Evolutionary conservation across 2,797 vertebrate genomes (phyloP), one percentile per base, ranked within the genome.

Genomic region (Amazona finschi): DNA sequence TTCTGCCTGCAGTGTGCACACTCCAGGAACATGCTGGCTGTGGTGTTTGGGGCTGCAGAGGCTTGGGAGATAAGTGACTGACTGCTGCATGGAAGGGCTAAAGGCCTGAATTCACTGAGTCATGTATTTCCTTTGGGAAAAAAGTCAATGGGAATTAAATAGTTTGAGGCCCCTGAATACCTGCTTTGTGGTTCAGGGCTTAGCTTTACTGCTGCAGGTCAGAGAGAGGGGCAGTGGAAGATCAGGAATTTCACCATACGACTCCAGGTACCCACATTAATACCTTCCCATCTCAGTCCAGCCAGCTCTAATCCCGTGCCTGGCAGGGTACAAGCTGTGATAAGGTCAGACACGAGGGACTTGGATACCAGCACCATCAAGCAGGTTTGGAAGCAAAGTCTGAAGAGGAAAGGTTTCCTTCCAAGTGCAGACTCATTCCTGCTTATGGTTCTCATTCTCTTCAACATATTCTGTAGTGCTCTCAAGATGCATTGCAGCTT

Each of bases 121-220:
- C 65, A 5, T 91, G 93, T 74, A 67, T 83, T 92, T 89, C 75
- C 79, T 94, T 95, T 85, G 91, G 85, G 89, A 87, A 91, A 55
- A 4, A 73, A 72, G 58, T 94, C 89, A 77, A 15, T 94, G 73
- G 65, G 95, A 96, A 96, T 92, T 78, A 92, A 95, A 83, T 27
- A 69, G 87, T 80, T 94, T 87, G 57, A 72, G 79, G 69, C 27
- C 50, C 33, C 70, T 93, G 85, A 95, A 93, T 92, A 13, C 57
- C 24, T 3, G 9, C 87, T 85, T 87, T 80, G 82, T 87, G 91
- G 61, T 15, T 4, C 4, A 22, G 76, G 79, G 72, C 75, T 94
- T 60, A 60, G 82, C 31, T 61, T 61, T 30, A 20, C 39, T n/a
- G 49, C 85, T 89, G 74, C 57, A 71, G 74, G 93, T 89, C 91